phyloP scores from a whole-genome alignment of 2,797 vertebrate genomes.

The Anas flavirostris region DNA sequence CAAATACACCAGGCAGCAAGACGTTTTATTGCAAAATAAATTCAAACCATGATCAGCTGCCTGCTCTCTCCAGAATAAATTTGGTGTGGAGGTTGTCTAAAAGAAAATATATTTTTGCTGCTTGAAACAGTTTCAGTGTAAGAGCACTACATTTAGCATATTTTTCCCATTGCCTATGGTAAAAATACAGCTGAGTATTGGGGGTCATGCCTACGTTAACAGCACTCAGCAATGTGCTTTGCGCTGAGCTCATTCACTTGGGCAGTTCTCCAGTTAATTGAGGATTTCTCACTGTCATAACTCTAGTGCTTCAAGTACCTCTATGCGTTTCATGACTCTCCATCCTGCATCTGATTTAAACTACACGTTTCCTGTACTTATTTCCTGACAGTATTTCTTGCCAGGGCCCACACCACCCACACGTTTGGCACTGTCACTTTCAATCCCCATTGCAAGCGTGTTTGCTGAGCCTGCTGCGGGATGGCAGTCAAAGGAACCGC shows the following conservation, averaged over 20 bases:
- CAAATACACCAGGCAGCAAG: rapidly evolving
- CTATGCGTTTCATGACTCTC: rapidly evolving
- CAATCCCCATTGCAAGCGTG: rapidly evolving
- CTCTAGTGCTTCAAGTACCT: background rate
- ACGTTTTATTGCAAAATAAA: rapidly evolving
- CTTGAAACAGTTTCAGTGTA: background rate
- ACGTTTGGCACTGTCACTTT: background rate
- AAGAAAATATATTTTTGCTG: background rate
- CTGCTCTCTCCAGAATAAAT: background rate
- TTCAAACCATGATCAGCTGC: rapidly evolving
- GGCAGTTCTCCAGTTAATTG: background rate
- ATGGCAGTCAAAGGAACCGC: background rate
- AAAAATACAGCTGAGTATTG: background rate
- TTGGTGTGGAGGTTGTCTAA: rapidly evolving
- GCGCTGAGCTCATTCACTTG: background rate
- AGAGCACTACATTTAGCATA: background rate
- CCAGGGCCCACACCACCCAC: background rate
- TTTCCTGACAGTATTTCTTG: background rate
- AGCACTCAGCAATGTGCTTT: background rate
- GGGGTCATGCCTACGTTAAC: rapidly evolving
- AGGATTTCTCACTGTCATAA: background rate
- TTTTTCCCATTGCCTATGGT: background rate
- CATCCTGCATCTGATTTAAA: background rate
- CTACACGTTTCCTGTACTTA: rapidly evolving
- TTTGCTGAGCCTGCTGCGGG: background rate